phyloP scores from a whole-genome alignment of 1,140 invertebrate genomes.

The Camponotus pennsylvanicus region DNA sequence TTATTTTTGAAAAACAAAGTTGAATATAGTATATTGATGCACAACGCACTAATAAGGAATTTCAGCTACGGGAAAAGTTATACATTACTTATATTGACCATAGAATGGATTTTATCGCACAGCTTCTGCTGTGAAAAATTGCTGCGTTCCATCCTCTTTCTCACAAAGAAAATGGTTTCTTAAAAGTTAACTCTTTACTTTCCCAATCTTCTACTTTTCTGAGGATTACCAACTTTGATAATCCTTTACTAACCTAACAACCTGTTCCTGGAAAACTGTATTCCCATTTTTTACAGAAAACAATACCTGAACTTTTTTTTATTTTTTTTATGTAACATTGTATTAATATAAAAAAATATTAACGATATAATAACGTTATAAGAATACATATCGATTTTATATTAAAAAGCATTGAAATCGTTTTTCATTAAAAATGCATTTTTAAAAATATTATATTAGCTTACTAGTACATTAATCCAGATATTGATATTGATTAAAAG shows the following conservation, averaged over 20 bases:
- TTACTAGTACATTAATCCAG: slow-evolving; percentile 21
- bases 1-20: neutral
- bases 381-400: too few relatives aligned
- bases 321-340: neutral
- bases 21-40: neutral
- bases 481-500: slow-evolving; percentile 13
- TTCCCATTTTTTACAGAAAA: neutral
- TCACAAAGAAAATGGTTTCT: slow-evolving; percentile 39
- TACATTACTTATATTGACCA: neutral
- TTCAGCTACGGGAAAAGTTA: neutral
- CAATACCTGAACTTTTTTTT: neutral
- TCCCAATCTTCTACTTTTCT: slow-evolving; percentile 24
- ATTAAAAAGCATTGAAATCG: neutral
- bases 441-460: neutral
- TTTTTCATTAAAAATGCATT: slow-evolving; percentile 20
- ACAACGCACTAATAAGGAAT: neutral
- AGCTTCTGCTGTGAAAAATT: slow-evolving; percentile 13
- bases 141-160: neutral
- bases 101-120: slow-evolving; percentile 13
- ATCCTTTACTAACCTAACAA: slow-evolving; percentile 25
- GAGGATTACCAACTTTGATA: slow-evolving; percentile 40
- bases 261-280: neutral
- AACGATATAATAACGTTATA: too few relatives aligned
- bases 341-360: neutral
- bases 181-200: slow-evolving; percentile 36